A percentile compares a stretch with the other conserved stretches of the same genome.
Evolutionary conservation across 2,797 vertebrate genomes (phyloP).

Genomic region (Melanotaenia parkinsoni): DNA sequence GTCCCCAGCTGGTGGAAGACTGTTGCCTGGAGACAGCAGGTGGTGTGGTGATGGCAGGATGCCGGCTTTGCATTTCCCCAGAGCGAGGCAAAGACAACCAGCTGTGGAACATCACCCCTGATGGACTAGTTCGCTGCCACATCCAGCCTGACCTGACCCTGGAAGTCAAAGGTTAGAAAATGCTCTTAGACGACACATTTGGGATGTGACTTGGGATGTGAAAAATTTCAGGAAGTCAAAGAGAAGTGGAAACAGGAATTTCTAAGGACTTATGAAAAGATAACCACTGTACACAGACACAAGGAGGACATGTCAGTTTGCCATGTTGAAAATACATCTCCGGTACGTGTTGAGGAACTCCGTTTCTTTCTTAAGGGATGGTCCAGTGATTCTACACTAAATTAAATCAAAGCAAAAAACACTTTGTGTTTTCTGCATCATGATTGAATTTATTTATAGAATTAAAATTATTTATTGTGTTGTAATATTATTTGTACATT

Average conservation of each 20-base stretch:
- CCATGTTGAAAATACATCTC: background rate
- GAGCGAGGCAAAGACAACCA: constrained; percentile 86
- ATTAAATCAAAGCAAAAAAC: too few relatives aligned
- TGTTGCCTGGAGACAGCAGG: constrained; percentile 90
- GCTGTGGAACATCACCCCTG: constrained; percentile 89
- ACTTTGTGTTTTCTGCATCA: too few relatives aligned
- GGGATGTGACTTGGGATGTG: background rate
- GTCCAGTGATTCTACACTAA: too few relatives aligned
- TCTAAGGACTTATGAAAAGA: background rate
- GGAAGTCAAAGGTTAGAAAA: constrained; percentile 94
- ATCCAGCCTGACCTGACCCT: constrained; percentile 90
- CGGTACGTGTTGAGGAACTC: too few relatives aligned
- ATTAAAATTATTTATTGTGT: too few relatives aligned
- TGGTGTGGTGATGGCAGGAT: constrained; percentile 89
- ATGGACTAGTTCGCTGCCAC: constrained; percentile 89
- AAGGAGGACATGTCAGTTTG: background rate
- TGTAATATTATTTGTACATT: too few relatives aligned
- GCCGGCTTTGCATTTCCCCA: constrained; percentile 87
- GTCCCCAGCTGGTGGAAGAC: constrained; percentile 89
- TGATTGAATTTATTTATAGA: too few relatives aligned
- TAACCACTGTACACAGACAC: background rate
- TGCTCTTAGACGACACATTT: background rate
- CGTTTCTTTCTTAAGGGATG: too few relatives aligned
- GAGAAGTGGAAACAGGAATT: background rate
- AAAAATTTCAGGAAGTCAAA: background rate